Evolutionary conservation across 2,888 invertebrate species (phyloP).

Genomic region (Agrochola circellaris): DNA sequence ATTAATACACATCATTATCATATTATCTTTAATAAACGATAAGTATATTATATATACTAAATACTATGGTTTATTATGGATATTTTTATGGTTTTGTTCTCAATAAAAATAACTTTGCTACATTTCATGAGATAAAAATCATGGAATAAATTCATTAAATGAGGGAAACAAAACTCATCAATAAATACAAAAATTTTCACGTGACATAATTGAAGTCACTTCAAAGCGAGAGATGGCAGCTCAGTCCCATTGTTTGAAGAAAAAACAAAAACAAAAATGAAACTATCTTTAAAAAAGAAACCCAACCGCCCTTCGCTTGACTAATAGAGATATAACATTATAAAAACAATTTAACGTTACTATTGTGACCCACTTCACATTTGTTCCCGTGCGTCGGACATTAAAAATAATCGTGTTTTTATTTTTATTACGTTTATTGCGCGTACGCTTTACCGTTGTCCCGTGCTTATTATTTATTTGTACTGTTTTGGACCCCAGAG

Average conservation of each 20-base stretch:
- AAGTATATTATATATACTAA: too few relatives aligned
- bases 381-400: slow-evolving; percentile 51
- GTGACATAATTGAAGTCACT: neutral
- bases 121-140: neutral
- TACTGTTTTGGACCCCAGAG: slow-evolving; percentile 36
- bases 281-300: neutral
- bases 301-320: neutral
- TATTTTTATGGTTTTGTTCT: neutral
- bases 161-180: neutral
- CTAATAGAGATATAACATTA: slow-evolving; percentile 40
- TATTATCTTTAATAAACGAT: too few relatives aligned
- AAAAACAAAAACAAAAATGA: neutral
- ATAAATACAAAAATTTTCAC: neutral
- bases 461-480: slow-evolving; percentile 61
- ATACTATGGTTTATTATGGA: too few relatives aligned
- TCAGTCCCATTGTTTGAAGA: neutral
- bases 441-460: slow-evolving; percentile 48
- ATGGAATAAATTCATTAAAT: neutral
- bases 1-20: too few relatives aligned
- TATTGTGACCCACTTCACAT: slow-evolving; percentile 47
- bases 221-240: neutral
- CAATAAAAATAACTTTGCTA: neutral
- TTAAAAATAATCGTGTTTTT: slow-evolving; percentile 68
- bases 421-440: slow-evolving; percentile 66
- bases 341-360: slow-evolving; percentile 48